Evolutionary conservation across 1,140 invertebrate genomes (phyloP).

Genomic region (Nephotettix cincticeps): DNA sequence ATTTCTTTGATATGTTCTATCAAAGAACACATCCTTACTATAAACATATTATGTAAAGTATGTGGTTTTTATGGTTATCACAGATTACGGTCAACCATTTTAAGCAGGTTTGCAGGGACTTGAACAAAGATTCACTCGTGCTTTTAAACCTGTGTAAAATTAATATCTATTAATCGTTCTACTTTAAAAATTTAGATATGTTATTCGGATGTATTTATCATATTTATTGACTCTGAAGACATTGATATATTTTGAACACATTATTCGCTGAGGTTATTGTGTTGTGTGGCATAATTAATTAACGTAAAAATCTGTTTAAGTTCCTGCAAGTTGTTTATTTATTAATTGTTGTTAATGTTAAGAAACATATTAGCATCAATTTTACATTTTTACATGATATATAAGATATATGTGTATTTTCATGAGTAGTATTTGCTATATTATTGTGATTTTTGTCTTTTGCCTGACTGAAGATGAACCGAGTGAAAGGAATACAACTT

Average conservation of each 20-base stretch:
- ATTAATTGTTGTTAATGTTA: background rate
- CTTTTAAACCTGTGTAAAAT: background rate
- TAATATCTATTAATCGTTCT: background rate
- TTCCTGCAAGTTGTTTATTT: background rate
- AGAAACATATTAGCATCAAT: background rate
- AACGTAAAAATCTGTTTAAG: background rate
- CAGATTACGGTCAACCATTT: background rate
- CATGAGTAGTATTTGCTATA: constrained; percentile 2
- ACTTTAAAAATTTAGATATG: background rate
- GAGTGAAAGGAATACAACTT: too few relatives aligned
- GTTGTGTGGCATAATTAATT: too few relatives aligned
- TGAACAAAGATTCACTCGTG: background rate
- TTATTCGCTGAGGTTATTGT: background rate
- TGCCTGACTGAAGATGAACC: too few relatives aligned
- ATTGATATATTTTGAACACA: background rate
- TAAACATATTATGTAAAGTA: background rate
- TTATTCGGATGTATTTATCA: background rate
- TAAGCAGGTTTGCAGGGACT: background rate
- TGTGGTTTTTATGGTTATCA: background rate
- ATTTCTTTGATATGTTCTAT: background rate
- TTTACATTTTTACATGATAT: constrained; percentile 19
- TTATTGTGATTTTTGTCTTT: background rate
- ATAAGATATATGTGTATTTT: background rate
- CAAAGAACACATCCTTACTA: background rate
- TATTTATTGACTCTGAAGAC: background rate